Evolutionary conservation across 2,113 vertebrate species (phyloP), one percentile per base, ranked within the genome.

Genomic region (Natator depressus): DNA sequence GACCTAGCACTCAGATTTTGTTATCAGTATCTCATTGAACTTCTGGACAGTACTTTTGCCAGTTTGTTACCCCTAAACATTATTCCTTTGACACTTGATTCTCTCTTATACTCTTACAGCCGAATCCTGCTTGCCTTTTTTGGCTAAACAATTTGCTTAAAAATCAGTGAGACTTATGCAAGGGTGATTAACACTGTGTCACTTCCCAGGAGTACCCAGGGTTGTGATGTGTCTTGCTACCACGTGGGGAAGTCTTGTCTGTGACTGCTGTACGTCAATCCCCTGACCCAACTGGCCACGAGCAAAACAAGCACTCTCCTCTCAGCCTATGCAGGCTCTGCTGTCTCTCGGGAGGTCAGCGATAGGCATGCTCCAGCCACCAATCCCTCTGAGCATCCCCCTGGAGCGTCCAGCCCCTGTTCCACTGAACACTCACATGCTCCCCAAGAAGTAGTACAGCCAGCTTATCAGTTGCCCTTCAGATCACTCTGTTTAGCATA

Each of bases 61-160:
- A 62, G 81, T 91, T 81, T 88, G n/a, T 78, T 50, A 93, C 93
- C 14, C 85, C n/a, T 85, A 85, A 93, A 87, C 24, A 82, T 50
- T 69, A 69, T 76, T 29, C 47, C 5, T 94, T 87, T 85, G 13
- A 62, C 62, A 57, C 49, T 87, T 72, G 46, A 20, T 94, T 83
- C 93, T 83, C 10, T 51, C 59, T 86, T 50, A 27, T 1, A 3
- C 3, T 88, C 57, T 8, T 79, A 59, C 31, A 92, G 19, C 12
- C 49, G 81, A 10, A 5, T 88, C 9, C 84, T 13, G 1, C 31
- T 89, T 81, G 53, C 35, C 75, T 79, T 24, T 50, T 59, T 96
- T 24, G 24, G 3, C 2, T 54, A 79, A 78, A 25, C 42, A 78
- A 16, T 78, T 24, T 27, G 42, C 65, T 24, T 25, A 85, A 93